Evolutionary conservation across 2,113 vertebrate genomes (phyloP).

Genomic region (Takifugu flavidus): DNA sequence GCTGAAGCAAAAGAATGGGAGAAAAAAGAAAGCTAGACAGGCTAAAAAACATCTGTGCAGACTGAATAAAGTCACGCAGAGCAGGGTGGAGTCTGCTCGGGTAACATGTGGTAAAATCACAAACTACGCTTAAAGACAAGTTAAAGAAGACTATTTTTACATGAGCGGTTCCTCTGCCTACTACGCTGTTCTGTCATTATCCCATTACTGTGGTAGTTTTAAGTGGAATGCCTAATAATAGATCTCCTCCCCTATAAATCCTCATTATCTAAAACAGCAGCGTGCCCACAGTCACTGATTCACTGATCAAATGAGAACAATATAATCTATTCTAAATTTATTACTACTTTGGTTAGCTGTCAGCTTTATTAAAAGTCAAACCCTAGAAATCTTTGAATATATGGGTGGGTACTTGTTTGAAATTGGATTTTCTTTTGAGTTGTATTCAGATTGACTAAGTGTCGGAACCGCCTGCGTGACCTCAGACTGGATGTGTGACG

Average conservation of each 20-base stretch:
- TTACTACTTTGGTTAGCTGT: too few species aligned
- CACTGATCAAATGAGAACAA: too few species aligned
- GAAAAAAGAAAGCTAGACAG: conserved; percentile 28
- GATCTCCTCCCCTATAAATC: conserved; percentile 4
- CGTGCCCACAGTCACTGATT: background rate
- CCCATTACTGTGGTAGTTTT: conserved; percentile 34
- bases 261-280: background rate
- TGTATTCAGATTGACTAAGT: background rate
- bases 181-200: conserved; percentile 60
- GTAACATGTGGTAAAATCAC: conserved; percentile 55
- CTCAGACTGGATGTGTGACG: conserved; percentile 42
- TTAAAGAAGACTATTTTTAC: conserved; percentile 54
- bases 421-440: too few species aligned
- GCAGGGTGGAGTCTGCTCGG: conserved; percentile 56
- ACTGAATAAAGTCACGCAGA: conserved; percentile 31
- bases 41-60: conserved; percentile 28
- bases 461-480: background rate
- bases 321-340: background rate
- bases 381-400: too few species aligned
- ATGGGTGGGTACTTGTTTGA: too few species aligned
- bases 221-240: conserved; percentile 26
- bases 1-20: conserved; percentile 16
- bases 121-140: conserved; percentile 51
- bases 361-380: too few species aligned
- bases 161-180: conserved; percentile 18